A percentile compares a stretch with the other conserved stretches of the same genome.
Conservation (phyloP, 2,888 invertebrate genomes). For the Pachymerium ferrugineum region DNA sequence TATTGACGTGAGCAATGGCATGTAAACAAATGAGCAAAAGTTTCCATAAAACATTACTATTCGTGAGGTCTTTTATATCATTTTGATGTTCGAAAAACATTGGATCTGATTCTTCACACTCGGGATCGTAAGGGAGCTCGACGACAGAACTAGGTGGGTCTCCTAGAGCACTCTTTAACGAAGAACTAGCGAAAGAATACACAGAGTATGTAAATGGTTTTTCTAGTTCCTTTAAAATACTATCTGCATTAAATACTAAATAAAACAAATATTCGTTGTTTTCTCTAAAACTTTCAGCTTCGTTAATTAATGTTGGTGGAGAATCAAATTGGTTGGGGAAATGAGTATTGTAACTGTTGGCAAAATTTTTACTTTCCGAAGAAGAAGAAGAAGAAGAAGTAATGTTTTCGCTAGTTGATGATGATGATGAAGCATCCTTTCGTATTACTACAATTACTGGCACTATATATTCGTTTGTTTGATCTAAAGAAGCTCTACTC, state of each 20-base stretch:
- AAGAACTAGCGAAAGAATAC: background rate
- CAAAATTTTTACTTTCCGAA: too few species aligned
- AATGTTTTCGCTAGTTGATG: too few species aligned
- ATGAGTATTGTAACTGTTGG: too few species aligned
- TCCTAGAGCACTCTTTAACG: background rate
- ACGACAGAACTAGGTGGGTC: background rate
- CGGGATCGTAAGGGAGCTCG: background rate
- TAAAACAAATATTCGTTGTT: background rate
- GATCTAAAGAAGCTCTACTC: background rate
- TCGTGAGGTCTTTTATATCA: background rate
- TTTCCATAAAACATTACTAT: background rate
- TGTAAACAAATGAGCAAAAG: background rate
- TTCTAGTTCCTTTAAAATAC: background rate
- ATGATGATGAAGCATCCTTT: background rate
- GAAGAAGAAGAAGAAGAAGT: too few species aligned
- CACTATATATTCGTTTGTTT: background rate
- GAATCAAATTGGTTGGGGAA: too few species aligned
- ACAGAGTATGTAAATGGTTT: background rate
- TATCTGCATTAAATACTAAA: background rate
- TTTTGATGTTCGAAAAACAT: background rate
- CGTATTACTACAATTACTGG: background rate
- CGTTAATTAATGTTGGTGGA: too few species aligned
- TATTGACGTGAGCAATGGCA: background rate
- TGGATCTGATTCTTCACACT: background rate
- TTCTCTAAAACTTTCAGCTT: too few species aligned